Percentiles rank a stretch among this genome's conserved stretches.
These are phyloP conservation scores for Nasonia oneida DNA, from an alignment of 2,888 invertebrate genomes.

Conservation along the genomic window DNA sequence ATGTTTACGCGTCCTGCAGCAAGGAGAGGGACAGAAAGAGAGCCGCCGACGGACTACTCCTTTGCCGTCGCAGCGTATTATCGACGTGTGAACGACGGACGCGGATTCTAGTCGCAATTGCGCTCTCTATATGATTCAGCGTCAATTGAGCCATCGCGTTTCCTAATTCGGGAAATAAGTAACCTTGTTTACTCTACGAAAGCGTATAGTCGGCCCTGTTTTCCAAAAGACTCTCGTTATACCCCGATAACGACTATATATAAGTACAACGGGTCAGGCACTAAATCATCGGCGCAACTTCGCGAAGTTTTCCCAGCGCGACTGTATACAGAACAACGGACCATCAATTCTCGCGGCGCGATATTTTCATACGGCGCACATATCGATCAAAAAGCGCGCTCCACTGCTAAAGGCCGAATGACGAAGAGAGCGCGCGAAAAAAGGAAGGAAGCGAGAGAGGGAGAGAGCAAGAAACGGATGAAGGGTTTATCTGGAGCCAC, in stretches of 20 bases:
- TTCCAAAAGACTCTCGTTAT: not conserved
- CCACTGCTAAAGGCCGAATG: constrained; percentile 39
- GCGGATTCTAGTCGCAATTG: constrained; percentile 47
- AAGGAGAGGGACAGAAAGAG: not conserved
- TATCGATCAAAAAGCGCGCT: constrained; percentile 48
- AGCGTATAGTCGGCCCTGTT: not conserved
- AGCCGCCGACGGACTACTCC: not conserved
- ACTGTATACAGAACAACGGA: not conserved
- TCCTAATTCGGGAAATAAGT: not conserved
- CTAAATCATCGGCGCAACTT: not conserved
- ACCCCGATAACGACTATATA: not conserved
- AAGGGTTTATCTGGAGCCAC: constrained; percentile 79
- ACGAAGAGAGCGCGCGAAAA: constrained; percentile 19
- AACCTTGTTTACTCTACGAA: not conserved
- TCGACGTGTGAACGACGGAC: constrained; percentile 17
- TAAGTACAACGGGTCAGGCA: not conserved
- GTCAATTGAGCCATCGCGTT: constrained; percentile 8
- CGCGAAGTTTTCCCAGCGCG: not conserved
- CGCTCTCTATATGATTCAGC: constrained; percentile 28
- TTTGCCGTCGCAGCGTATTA: constrained; percentile 42
- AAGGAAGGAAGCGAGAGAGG: not conserved
- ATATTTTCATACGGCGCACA: constrained; percentile 46
- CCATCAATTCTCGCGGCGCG: constrained; percentile 9
- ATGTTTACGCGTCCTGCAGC: constrained; percentile 44
- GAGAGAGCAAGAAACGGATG: constrained; percentile 74